Conservation (phyloP, 2,113 vertebrate species). For the Tiliqua scincoides region DNA sequence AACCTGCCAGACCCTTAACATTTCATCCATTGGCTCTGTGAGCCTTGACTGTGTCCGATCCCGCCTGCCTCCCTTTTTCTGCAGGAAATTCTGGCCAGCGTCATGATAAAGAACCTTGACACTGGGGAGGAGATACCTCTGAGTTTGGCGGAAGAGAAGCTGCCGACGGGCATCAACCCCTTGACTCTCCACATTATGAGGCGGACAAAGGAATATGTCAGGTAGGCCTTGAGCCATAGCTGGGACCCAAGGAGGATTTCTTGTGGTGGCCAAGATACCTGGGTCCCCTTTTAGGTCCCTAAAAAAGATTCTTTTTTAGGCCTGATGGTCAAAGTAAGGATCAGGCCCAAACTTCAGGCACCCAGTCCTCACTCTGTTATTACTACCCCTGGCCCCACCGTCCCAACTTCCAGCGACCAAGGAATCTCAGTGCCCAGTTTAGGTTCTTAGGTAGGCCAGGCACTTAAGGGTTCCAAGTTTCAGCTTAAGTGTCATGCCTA, state of each 20-base stretch:
- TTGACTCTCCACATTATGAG: conserved; percentile 98
- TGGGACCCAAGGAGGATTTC: not conserved
- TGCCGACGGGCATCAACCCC: conserved; percentile 97
- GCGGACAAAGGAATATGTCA: conserved; percentile 97
- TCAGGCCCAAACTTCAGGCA: no score
- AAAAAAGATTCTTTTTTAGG: no score
- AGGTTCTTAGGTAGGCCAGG: no score
- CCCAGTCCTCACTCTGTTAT: no score
- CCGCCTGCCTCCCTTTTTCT: conserved; percentile 28
- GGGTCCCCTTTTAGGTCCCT: no score
- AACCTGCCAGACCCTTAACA: not conserved
- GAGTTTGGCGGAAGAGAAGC: conserved; percentile 96
- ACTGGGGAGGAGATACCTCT: conserved; percentile 98
- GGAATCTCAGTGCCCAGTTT: no score
- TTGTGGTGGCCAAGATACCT: not conserved
- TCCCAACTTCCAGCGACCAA: no score
- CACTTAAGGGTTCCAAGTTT: no score
- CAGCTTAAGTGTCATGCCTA: no score
- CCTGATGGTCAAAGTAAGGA: no score
- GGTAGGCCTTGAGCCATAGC: conserved; percentile 76
- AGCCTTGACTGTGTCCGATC: not conserved
- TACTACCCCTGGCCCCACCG: no score
- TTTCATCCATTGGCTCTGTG: not conserved
- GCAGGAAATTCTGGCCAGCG: conserved; percentile 98
- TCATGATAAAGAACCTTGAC: conserved; percentile 99